Percentiles rank a stretch among this genome's conserved stretches.
phyloP scores from a whole-genome alignment of 2,113 vertebrate genomes.

The Hiodon alosoides region DNA sequence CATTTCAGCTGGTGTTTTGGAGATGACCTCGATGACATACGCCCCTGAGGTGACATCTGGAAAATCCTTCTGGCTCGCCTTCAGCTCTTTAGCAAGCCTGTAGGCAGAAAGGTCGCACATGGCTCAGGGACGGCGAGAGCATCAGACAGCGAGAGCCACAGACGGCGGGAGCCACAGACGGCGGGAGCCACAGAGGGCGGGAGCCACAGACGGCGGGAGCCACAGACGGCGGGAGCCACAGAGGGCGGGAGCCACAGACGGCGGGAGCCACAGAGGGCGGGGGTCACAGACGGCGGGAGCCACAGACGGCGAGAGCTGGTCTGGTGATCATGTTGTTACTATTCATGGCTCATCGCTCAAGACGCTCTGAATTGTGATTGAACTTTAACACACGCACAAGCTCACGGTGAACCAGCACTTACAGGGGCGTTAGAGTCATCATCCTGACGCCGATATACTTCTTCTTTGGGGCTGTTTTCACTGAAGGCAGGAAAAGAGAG shows the following conservation, averaged over 20 bases:
- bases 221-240: no score
- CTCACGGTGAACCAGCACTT: conserved; percentile 41
- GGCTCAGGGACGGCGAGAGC: no score
- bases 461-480: conserved; percentile 79
- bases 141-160: no score
- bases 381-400: neutral
- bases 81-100: conserved; percentile 88
- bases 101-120: conserved; percentile 23
- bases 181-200: no score
- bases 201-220: no score
- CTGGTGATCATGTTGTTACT: no score
- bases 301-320: no score
- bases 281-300: no score
- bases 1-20: conserved; percentile 85
- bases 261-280: no score
- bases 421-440: conserved; percentile 85
- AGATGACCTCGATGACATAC: conserved; percentile 92
- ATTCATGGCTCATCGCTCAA: neutral
- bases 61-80: conserved; percentile 80
- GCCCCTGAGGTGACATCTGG: conserved; percentile 88
- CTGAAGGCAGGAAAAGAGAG: conserved; percentile 46
- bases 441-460: conserved; percentile 93
- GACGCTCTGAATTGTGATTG: neutral
- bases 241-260: no score
- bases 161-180: no score